phyloP scores from a whole-genome alignment of 2,888 invertebrate genomes.

The Limnephilus rhombicus region DNA sequence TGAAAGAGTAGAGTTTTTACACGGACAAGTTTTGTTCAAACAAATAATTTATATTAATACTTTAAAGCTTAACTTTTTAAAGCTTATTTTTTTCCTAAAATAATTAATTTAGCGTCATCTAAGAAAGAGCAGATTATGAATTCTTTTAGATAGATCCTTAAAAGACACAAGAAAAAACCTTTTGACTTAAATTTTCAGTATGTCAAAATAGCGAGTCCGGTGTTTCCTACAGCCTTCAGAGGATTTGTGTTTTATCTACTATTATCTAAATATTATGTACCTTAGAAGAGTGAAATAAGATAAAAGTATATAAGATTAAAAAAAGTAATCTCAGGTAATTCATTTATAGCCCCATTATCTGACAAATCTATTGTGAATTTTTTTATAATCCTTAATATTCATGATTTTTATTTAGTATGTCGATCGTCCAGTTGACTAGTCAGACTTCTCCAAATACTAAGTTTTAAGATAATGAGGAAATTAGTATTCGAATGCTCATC shows the following conservation, averaged over 20 bases:
- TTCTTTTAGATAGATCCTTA: too few relatives aligned
- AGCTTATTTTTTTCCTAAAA: too few relatives aligned
- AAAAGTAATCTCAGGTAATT: neutral
- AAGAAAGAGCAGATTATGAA: too few relatives aligned
- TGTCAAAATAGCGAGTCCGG: neutral
- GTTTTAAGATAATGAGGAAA: too few relatives aligned
- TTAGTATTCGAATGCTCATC: too few relatives aligned
- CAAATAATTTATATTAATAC: too few relatives aligned
- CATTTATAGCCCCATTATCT: neutral
- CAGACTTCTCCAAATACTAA: too few relatives aligned
- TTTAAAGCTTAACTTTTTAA: too few relatives aligned
- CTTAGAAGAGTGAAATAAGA: neutral
- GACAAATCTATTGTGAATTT: neutral
- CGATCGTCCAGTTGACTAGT: too few relatives aligned
- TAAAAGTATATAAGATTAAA: neutral
- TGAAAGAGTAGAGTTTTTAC: too few relatives aligned
- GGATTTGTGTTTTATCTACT: constrained; percentile 56
- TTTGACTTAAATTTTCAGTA: neutral
- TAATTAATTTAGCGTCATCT: too few relatives aligned
- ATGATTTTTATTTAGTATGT: neutral
- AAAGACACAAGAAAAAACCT: neutral
- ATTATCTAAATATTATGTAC: neutral
- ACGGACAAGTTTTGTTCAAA: too few relatives aligned
- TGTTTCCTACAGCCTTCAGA: constrained; percentile 31
- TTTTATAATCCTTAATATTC: neutral